A percentile compares a stretch with the other conserved stretches of the same genome.
Conservation (phyloP, 2,113 vertebrate species). For the Eulacestoma nigropectus region DNA sequence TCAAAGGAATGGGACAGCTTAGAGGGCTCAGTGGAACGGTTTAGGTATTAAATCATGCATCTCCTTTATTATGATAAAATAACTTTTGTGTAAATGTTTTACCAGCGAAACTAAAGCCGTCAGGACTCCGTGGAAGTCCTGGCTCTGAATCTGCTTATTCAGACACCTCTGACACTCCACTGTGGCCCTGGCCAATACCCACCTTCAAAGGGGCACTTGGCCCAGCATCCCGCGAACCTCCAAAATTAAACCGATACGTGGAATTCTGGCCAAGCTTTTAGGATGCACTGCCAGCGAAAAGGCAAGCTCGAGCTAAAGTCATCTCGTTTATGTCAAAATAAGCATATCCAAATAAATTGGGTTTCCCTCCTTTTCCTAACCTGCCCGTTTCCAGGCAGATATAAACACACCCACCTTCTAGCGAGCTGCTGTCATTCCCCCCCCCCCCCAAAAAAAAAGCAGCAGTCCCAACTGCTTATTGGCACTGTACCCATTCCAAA, state of each 20-base stretch:
- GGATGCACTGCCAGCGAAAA: neutral
- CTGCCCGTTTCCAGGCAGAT: accelerated
- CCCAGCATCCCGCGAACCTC: neutral
- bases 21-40: conserved; percentile 32
- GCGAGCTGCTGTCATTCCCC: neutral
- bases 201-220: neutral
- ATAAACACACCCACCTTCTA: neutral
- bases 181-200: neutral
- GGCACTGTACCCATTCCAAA: neutral
- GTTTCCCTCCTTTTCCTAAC: neutral
- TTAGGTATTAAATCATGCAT: conserved; percentile 36
- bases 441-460: neutral
- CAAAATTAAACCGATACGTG: neutral
- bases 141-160: neutral
- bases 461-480: neutral
- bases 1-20: conserved; percentile 22
- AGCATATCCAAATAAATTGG: neutral
- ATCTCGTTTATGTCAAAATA: neutral
- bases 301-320: neutral
- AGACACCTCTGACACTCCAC: neutral
- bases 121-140: neutral
- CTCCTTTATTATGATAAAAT: conserved; percentile 48
- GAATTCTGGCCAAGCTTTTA: neutral
- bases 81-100: conserved; percentile 25
- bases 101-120: neutral